Evolutionary conservation across 2,797 vertebrate species (phyloP), one percentile per base, ranked within the genome.

Genomic region (Amblyraja radiata): DNA sequence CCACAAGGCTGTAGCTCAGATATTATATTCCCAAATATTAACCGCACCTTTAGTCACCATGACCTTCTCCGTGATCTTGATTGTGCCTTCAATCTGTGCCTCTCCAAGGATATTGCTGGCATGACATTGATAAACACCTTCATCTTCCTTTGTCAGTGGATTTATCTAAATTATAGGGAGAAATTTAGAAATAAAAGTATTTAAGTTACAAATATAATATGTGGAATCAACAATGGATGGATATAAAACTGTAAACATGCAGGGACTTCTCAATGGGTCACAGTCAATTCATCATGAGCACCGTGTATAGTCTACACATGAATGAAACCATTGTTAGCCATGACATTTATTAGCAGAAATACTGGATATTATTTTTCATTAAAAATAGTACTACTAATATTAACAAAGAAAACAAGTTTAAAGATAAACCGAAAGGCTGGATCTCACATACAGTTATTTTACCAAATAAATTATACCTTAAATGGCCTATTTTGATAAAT

Each of bases 91-190:
- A 0, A 95, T 93, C 93, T 94, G 94, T 2, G 94, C 94, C 93
- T 96, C 95, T 93, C 96, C 96, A 1, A 95, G 93, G 65, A 83
- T 93, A 11, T 96, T 96, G 93, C 94, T 93, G 0, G 96, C 95
- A 18, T 95, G 95, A 80, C 96, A 96, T 93, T 95, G 95, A 94
- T 96, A 96, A 83, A 95, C 93, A 0, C 96, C 96, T 91, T 95
- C 95, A 0, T 96, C 96, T 83, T 96, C 96, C 92, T 95, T 96
- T 79, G 90, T 94, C 94, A 96, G 94, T 11, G 96, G 96, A 39
- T 94, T 95, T 93, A 96, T 96, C 96, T 96, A 73, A 83, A 25
- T 83, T 94, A 93, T 93, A 88, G 84, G 91, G 90, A 83, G 58
- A 71, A 68, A 81, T 18, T 32, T 65, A 18, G 28, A 58, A 80